Base-by-base conservation (phyloP, 2,888 invertebrate species). In the Tenthredo scrophulariae region DNA sequence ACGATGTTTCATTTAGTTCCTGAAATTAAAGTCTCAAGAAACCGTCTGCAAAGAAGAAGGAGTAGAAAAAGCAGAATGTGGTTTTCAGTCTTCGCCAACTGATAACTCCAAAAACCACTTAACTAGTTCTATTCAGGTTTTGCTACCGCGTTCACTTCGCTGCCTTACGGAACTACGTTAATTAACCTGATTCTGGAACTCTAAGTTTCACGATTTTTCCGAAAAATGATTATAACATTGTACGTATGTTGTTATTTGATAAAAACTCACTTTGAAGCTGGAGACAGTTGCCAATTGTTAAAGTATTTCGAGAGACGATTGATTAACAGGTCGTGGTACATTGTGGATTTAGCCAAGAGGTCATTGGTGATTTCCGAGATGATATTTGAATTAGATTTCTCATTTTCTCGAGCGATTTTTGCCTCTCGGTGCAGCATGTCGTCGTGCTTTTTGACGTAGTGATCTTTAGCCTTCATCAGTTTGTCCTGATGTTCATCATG, bases 191-290 rank as follows among this genome's bases (percentile, higher is more conserved):
- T 22, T 29, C 2, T 1, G 15, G n/a, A 43, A 40, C 70, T 70
- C 7, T 2, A 33, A 26, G 26, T 13, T 70, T 70, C n/a, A 33
- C 33, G 54, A n/a, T 54, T n/a, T 62, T 67, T 33, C 2, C 33
- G 33, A 67, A 67, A 33, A 33, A 67, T 33, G 13, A 18, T 15
- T 67, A 29, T 67, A 29, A 67, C 18, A 67, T 70, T 15, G 26
- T 37, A 33, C 5, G n/a, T n/a, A 2, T 22, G 15, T 26, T 18
- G 3, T 15, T 13, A 74, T 40, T 74, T 43, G 22, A 74, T 40
- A 77, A n/a, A 10, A 72, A 94, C 95, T 95, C 85, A 95, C 95
- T 94, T 94, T 90, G 94, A 95, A 18, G 93, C 92, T 88, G 94
- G 94, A 85, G 94, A 93, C 86, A 94, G 94, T 87, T 94, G 94